Evolutionary conservation across 2,113 vertebrate species (phyloP).

Genomic region (Pollimyrus isidori): DNA sequence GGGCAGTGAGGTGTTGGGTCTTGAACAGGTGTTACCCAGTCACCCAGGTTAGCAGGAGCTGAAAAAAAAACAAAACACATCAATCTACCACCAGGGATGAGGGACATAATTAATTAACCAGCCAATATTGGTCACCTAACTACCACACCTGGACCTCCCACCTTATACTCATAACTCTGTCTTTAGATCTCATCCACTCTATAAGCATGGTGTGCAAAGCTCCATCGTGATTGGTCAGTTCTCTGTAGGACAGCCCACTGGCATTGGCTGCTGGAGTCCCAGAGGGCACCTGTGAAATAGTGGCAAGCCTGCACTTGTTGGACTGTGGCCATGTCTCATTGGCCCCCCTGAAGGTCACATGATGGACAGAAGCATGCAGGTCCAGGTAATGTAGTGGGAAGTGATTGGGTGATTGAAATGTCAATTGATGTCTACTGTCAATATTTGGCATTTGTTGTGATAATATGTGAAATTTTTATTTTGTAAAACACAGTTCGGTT

Average conservation of each 20-base stretch:
- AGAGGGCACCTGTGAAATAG: conserved; percentile 72
- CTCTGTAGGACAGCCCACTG: conserved; percentile 71
- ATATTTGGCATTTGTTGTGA: conserved; percentile 33
- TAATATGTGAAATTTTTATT: conserved; percentile 20
- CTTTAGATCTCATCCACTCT: conserved; percentile 53
- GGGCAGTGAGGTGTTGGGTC: not conserved
- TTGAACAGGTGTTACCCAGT: not conserved
- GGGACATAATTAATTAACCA: not conserved
- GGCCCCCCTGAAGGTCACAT: conserved; percentile 72
- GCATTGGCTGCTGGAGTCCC: conserved; percentile 65
- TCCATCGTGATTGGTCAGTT: conserved; percentile 79
- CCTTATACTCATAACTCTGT: not conserved
- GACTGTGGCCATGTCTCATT: conserved; percentile 80
- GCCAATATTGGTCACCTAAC: not conserved
- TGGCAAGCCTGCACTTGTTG: conserved; percentile 80
- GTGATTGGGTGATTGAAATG: not conserved
- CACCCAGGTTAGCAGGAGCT: not conserved
- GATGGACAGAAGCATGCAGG: conserved; percentile 40
- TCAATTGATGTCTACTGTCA: conserved; percentile 22
- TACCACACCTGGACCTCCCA: not conserved
- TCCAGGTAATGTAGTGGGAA: not conserved
- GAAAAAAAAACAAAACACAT: not conserved
- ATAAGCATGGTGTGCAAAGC: conserved; percentile 81
- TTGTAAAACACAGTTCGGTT: not conserved
- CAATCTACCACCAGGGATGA: not conserved